Evolutionary conservation across 1,140 invertebrate species (phyloP), one percentile per base, ranked within the genome.

Genomic region (Whitmania pigra): DNA sequence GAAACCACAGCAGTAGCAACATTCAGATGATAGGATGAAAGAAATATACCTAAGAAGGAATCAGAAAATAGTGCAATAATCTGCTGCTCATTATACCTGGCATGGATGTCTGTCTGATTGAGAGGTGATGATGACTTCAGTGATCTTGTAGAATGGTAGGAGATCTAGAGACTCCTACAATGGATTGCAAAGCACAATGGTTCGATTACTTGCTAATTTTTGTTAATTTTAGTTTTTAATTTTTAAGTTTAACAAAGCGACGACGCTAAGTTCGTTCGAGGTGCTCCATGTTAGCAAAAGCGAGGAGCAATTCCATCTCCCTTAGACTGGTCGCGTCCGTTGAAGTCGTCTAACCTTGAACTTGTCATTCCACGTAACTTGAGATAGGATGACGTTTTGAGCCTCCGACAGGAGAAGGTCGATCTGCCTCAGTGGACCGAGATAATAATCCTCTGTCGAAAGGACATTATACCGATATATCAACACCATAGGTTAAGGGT

Each of bases 361-460:
- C 49, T 70, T 70, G 15, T 53, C 29, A 25, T 36, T 70, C 69
- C 69, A 70, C 11, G 18, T 53, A 53, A 70, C 49, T 53, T 70
- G 36, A 17, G 69, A 22, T 5, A 22, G 18, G 53, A 70, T 70
- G 43, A 49, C 29, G 22, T 70, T 36, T 25, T 70, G 43, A 53
- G 40, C 69, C 43, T 70, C 69, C 5, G 53, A 18, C 18, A 70
- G 69, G 17, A 70, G 53, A 7, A 25, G 36, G 43, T 70, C 69
- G n/a, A 70, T 70, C 69, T 70, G 69, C 25, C 53, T 36, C 53
- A 70, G 27, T 53, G 69, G 69, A 22, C 69, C 69, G n/a, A 70
- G 69, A 31, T 70, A 70, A 53, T 70, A 70, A 3, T 70, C 69
- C 53, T 70, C 69, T 70, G 49, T n/a, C 29, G 43, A 17, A 49